These are phyloP conservation scores for Dysmachus trigonus DNA, from an alignment of 2,888 invertebrate genomes.

Conservation along the genomic window DNA sequence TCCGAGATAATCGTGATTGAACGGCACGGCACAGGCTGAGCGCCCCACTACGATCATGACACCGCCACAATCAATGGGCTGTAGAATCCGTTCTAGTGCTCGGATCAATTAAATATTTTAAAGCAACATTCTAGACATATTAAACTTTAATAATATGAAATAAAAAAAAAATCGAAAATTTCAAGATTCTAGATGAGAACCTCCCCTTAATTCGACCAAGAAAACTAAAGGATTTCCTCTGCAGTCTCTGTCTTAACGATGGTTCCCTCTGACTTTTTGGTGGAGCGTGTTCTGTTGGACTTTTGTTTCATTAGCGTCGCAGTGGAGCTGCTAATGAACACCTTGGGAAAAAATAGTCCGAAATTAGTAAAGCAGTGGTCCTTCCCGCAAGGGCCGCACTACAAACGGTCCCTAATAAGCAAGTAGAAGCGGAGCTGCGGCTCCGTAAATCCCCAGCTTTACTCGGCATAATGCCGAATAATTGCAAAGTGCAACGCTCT, in stretches of 20 bases:
- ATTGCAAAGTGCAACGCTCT: conserved; percentile 1
- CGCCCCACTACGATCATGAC: no score
- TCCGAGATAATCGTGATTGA: no score
- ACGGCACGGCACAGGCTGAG: no score
- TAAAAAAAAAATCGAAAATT: no score
- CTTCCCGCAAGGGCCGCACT: not conserved
- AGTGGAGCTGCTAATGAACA: not conserved
- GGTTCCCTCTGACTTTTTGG: not conserved
- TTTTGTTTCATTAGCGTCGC: not conserved
- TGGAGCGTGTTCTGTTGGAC: not conserved
- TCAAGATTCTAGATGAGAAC: no score
- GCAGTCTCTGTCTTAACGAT: not conserved
- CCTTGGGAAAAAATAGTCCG: not conserved
- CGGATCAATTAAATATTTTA: no score
- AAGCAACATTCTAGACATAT: no score
- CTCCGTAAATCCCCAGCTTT: not conserved
- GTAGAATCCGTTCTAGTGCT: no score
- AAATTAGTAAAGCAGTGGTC: not conserved
- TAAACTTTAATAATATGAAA: no score
- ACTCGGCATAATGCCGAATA: conserved; percentile 4
- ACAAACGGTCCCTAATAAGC: not conserved
- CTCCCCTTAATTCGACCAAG: no score
- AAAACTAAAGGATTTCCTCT: not conserved
- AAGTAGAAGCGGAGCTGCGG: not conserved
- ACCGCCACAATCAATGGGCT: no score